phyloP scores from a whole-genome alignment of 1,140 invertebrate species.

The Thrips palmi region DNA sequence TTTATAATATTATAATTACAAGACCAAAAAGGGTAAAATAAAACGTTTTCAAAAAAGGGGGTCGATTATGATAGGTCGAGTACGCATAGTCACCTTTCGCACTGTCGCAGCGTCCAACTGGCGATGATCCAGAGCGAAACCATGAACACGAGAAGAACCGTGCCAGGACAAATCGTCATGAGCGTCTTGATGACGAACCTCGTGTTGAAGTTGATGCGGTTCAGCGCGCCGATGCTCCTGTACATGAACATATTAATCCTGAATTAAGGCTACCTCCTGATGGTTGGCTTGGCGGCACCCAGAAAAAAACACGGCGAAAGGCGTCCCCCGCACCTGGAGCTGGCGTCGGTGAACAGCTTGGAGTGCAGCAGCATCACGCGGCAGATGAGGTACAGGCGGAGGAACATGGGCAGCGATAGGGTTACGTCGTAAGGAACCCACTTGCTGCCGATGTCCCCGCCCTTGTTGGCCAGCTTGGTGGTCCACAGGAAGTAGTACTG shows the following conservation, averaged over 20 bases:
- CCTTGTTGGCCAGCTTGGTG: slow-evolving; percentile 83
- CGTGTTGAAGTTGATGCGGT: slow-evolving; percentile 99
- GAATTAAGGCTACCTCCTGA: background rate
- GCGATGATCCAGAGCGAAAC: slow-evolving; percentile 98
- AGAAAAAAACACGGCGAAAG: slow-evolving; percentile 34
- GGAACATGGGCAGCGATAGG: slow-evolving; percentile 97
- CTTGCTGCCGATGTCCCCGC: slow-evolving; percentile 60
- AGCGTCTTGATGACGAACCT: slow-evolving; percentile 97
- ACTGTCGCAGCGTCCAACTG: slow-evolving; percentile 94
- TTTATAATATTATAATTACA: slow-evolving; percentile 20
- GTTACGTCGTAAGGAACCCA: slow-evolving; percentile 89
- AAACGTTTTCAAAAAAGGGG: too few species aligned
- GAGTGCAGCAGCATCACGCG: slow-evolving; percentile 98
- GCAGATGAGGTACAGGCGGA: slow-evolving; percentile 96
- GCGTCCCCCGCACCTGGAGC: slow-evolving; percentile 61
- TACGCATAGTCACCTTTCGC: slow-evolving; percentile 98
- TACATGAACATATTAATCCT: background rate
- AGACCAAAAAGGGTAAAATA: slow-evolving; percentile 18
- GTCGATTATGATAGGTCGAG: too few species aligned
- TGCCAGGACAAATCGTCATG: slow-evolving; percentile 99
- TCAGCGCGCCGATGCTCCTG: slow-evolving; percentile 86
- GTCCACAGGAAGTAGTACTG: slow-evolving; percentile 93
- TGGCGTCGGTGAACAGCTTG: slow-evolving; percentile 97
- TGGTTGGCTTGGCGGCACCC: background rate
- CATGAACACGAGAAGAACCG: slow-evolving; percentile 94